Conservation (phyloP, 2,797 vertebrate species). For the Hozukius guyotensis region DNA sequence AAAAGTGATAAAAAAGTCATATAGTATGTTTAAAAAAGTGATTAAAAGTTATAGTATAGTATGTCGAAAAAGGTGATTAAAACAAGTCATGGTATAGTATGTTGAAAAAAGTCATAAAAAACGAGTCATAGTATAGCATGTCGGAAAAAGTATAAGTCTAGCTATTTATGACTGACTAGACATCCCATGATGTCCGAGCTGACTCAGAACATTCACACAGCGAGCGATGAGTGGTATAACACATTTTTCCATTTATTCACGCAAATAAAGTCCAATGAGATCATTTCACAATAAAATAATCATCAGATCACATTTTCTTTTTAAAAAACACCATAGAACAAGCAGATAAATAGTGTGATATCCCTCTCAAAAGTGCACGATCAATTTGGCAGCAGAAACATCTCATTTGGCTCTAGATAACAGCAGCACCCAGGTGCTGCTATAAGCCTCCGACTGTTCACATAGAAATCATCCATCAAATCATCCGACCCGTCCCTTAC, state of each 20-base stretch:
- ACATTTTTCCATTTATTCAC: constrained; percentile 12
- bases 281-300: background rate
- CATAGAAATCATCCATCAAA: background rate
- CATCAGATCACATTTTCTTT: background rate
- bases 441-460: background rate
- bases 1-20: no score
- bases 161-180: background rate
- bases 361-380: constrained; percentile 5
- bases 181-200: background rate
- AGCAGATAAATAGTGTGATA: constrained; percentile 33
- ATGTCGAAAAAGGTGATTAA: no score
- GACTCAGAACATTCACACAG: background rate
- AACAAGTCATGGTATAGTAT: no score
- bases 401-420: background rate
- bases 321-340: background rate
- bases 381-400: constrained; percentile 16
- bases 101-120: no score
- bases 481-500: background rate
- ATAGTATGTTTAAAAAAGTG: no score
- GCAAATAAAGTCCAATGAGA: constrained; percentile 16
- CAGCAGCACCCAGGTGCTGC: background rate
- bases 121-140: no score
- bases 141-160: no score
- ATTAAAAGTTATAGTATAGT: no score
- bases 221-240: background rate